Percentiles rank a stretch among this genome's conserved stretches.
phyloP scores from a whole-genome alignment of 2,113 vertebrate species.

The Apteryx mantelli region DNA sequence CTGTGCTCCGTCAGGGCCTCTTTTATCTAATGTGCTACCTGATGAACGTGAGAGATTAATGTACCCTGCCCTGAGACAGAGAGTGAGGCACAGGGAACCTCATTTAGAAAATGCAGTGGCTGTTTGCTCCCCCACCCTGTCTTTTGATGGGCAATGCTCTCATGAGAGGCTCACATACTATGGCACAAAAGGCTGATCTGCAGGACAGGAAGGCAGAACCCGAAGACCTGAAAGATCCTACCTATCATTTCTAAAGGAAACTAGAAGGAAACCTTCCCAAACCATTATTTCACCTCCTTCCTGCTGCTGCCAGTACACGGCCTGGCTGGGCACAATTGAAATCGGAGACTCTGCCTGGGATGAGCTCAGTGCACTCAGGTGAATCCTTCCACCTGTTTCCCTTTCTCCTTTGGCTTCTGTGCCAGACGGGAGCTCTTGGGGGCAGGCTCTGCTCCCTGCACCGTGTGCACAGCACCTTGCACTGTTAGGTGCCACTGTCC shows the following conservation, averaged over 20 bases:
- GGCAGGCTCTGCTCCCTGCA: rapidly evolving
- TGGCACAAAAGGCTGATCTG: background rate
- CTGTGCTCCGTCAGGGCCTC: background rate
- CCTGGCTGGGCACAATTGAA: background rate
- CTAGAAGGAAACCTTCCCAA: background rate
- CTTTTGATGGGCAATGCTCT: background rate
- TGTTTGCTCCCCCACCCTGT: background rate
- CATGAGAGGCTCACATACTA: rapidly evolving
- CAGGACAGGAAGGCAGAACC: background rate
- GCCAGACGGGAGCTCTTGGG: background rate
- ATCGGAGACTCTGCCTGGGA: too few species aligned
- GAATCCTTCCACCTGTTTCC: background rate
- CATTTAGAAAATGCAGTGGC: background rate
- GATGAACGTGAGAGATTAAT: background rate
- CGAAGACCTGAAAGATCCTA: background rate
- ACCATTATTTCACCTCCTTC: background rate
- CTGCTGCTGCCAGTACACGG: rapidly evolving
- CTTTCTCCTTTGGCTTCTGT: background rate
- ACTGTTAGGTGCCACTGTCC: background rate
- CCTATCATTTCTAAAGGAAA: background rate
- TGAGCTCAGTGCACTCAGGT: background rate
- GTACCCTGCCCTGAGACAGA: background rate
- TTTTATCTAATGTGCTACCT: background rate
- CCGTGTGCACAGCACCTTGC: background rate
- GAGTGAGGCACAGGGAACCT: background rate